These are phyloP conservation scores for Mylabris phalerata DNA, from an alignment of 1,140 invertebrate species.

Conservation along the genomic window DNA sequence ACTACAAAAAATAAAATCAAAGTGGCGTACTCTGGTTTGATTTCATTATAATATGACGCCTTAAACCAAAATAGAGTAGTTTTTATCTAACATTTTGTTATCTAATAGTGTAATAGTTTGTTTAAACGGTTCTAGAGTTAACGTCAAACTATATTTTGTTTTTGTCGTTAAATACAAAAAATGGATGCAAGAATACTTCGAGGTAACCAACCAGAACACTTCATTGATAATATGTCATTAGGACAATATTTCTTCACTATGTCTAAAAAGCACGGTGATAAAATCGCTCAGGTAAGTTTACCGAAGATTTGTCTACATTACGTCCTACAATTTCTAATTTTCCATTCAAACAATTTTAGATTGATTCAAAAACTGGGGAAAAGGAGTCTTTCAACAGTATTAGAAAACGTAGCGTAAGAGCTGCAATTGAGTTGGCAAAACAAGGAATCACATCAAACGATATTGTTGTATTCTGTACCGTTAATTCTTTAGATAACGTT, in stretches of 20 bases:
- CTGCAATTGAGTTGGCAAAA: conserved; percentile 4
- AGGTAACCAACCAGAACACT: neutral
- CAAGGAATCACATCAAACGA: conserved; percentile 10
- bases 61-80: too few relatives aligned
- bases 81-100: too few relatives aligned
- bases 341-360: neutral
- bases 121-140: too few relatives aligned
- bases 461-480: conserved; percentile 4
- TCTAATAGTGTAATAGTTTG: too few relatives aligned
- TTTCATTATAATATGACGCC: too few relatives aligned
- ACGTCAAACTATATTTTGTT: too few relatives aligned
- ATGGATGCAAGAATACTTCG: neutral
- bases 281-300: conserved; percentile 18
- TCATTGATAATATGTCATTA: neutral
- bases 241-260: conserved; percentile 3
- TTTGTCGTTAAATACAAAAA: neutral
- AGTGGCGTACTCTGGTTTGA: too few relatives aligned
- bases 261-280: conserved; percentile 10
- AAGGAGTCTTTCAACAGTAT: conserved; percentile 7
- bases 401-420: conserved; percentile 2
- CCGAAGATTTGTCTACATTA: too few relatives aligned
- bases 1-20: too few relatives aligned
- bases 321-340: too few relatives aligned
- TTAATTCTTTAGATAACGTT: conserved; percentile 6
- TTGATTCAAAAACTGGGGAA: neutral